A percentile compares a stretch with the other conserved stretches of the same genome.
These are phyloP conservation scores for Schizopygopsis pylzovi DNA, from an alignment of 2,797 vertebrate genomes.

Conservation along the genomic window DNA sequence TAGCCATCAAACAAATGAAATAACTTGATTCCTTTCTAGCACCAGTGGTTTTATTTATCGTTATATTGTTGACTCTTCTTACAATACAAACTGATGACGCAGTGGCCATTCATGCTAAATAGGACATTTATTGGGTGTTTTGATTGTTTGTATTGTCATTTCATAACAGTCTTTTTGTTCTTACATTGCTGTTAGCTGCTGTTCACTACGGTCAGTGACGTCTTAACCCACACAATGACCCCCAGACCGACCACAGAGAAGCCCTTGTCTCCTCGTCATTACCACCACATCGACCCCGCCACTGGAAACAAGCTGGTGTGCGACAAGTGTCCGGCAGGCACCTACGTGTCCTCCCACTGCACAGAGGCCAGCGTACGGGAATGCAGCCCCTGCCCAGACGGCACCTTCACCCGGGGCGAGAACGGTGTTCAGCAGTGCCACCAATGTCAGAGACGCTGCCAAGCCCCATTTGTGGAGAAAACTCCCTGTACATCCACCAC, in stretches of 20 bases:
- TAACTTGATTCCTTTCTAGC: neutral
- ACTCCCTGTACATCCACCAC: slow-evolving; percentile 83
- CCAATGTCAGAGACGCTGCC: slow-evolving; percentile 82
- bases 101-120: slow-evolving; percentile 21
- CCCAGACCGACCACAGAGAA: slow-evolving; percentile 73
- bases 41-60: neutral
- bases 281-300: slow-evolving; percentile 82
- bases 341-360: slow-evolving; percentile 89
- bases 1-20: neutral
- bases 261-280: slow-evolving; percentile 81
- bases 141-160: neutral
- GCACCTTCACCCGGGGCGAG: slow-evolving; percentile 90
- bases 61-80: neutral
- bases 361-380: slow-evolving; percentile 83
- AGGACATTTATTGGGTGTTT: slow-evolving; percentile 1
- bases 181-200: slow-evolving; percentile 78
- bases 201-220: slow-evolving; percentile 75
- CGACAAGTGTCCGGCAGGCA: slow-evolving; percentile 95
- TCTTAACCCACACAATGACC: slow-evolving; percentile 75
- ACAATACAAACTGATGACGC: neutral
- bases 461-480: slow-evolving; percentile 83
- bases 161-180: slow-evolving; percentile 40
- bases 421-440: slow-evolving; percentile 92
- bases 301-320: slow-evolving; percentile 86
- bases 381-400: slow-evolving; percentile 85